Base-by-base conservation (phyloP, 2,113 vertebrate genomes). In the Sapayoa aenigma region DNA sequence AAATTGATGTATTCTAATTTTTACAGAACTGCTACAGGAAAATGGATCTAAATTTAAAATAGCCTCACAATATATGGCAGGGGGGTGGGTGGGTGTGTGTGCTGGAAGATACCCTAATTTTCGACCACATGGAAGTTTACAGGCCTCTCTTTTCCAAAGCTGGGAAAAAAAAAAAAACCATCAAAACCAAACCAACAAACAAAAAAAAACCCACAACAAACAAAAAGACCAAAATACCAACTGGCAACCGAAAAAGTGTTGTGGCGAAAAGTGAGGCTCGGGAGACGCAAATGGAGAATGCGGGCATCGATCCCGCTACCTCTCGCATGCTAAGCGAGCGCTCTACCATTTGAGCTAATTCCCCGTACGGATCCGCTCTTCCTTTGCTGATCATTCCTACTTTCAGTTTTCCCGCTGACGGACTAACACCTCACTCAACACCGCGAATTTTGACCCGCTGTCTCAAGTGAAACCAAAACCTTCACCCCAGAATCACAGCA, bases 271-370 rank as follows among this genome's bases (percentile, higher is more conserved):
- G n/a, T n/a, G n/a, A n/a, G n/a, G n/a, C 25, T 8, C 19, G 23
- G 9, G 39, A 30, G 28, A 18, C 20, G 6, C 8, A 12, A 30
- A 0, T 90, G 87, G 87, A 90, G 97, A 98, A 98, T 96, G 96
- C 97, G 97, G 97, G 98, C 91, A 98, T 98, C 98, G 98, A 98
- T 98, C 98, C 97, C 96, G 91, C 97, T 97, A 96, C 97, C 97
- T 97, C 97, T 97, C 96, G 91, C 97, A 97, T 97, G 96, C 97
- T 97, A 97, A 97, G 97, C 97, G 96, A 97, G 97, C 97, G 97
- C 97, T 98, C 97, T 97, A 98, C 97, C 97, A 97, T 90, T 97
- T 97, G 96, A 96, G 92, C 96, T 96, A 96, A 96, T 96, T 96
- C 96, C 95, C 93, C 94, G 0, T 1, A 0, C 0, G 0, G n/a